Evolutionary conservation across 92 coral and sea anemone species (phyloP), one percentile per base, ranked within the genome.

Genomic region (Anthopleura xanthogrammica): DNA sequence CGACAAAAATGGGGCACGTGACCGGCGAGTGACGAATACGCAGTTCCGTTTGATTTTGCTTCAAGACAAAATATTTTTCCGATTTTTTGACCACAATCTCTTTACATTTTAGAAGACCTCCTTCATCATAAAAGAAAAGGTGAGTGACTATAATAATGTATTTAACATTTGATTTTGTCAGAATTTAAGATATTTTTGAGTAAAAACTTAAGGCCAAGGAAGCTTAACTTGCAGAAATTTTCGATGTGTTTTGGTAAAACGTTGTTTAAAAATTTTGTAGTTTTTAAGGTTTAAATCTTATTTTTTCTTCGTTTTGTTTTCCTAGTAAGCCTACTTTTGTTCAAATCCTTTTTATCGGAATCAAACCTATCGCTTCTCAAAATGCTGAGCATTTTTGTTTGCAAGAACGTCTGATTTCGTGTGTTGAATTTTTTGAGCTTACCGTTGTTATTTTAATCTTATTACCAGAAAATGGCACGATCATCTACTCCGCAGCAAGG

Each of bases 391-490:
- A 2, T 46, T 46, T 46, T 46, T 9, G 50, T 5, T 46, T 46
- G 5, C 9, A 46, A 46, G 9, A 46, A 46, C 50, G 50, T 20
- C 9, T 20, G 12, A 20, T 62, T 62, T 19, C 20, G 7, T 23
- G 14, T 20, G 36, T 8, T 11, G 14, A 54, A 62, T 14, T n/a
- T 62, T 7, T 20, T 0, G 36, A 16, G 36, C 5, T 60, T 20
- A n/a, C 2, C 70, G 50, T 3, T 46, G 50, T 19, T 62, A 11
- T 62, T 62, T 29, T 29, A 29, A 29, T 29, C 36, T 29, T 75
- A 48, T 40, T 40, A 46, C 48, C 72, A 57, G 39, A 40, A 22
- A 24, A 81, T 81, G 84, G 84, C 84, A 29, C 56, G 78, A 23
- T 40, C 60, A 24, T 20, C 58, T n/a, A 46, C 80, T 9, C 80